Evolutionary conservation across 2,888 invertebrate genomes (phyloP).

Genomic region (Autographa gamma): DNA sequence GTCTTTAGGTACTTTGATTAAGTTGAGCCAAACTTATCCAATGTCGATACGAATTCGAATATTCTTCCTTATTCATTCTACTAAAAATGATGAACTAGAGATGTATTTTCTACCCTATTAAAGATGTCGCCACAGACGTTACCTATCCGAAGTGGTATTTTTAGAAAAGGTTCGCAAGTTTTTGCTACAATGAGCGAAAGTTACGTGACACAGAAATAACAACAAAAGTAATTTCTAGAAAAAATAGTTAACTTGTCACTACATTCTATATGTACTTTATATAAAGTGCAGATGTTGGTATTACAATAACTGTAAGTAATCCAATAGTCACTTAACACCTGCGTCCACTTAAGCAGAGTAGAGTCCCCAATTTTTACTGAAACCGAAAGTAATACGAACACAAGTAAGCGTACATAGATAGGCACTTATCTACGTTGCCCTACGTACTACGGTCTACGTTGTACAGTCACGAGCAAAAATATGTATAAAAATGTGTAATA

Average conservation of each 20-base stretch:
- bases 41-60: neutral
- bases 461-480: too few species aligned
- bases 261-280: too few species aligned
- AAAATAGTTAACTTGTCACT: too few species aligned
- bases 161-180: neutral
- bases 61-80: neutral
- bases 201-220: too few species aligned
- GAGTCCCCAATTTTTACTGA: neutral
- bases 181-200: neutral
- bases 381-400: neutral
- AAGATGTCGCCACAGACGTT: neutral
- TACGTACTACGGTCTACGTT: slow-evolving; percentile 1
- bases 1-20: neutral
- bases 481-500: too few species aligned
- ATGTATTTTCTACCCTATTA: neutral
- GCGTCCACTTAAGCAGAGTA: neutral
- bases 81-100: neutral
- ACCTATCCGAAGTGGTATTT: neutral
- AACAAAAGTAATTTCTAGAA: too few species aligned
- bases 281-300: neutral
- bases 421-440: slow-evolving; percentile 18
- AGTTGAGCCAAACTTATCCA: neutral
- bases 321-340: neutral
- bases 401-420: neutral
- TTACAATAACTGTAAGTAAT: neutral